Conservation (phyloP, 2,113 vertebrate genomes). For the Pogona vitticeps region DNA sequence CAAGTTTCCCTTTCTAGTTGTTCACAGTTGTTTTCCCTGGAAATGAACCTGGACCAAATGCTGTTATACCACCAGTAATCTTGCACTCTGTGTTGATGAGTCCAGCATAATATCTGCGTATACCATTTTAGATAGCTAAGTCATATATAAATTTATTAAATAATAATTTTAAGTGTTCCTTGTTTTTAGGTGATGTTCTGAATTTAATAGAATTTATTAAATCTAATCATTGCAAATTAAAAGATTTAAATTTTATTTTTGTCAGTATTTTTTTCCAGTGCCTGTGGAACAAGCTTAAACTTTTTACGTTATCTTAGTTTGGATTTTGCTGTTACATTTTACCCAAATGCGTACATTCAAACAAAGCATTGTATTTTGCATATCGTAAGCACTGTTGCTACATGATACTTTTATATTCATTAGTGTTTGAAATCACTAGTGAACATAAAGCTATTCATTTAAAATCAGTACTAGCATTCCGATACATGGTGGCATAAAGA, state of each 20-base stretch:
- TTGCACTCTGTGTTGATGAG: not conserved
- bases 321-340: constrained; percentile 61
- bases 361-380: constrained; percentile 47
- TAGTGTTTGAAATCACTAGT: constrained; percentile 13
- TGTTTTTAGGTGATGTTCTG: not conserved
- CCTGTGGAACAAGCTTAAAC: not conserved
- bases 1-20: not conserved
- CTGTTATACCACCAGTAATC: not conserved
- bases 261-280: not conserved
- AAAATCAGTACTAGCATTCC: constrained; percentile 44
- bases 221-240: not conserved
- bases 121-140: not conserved
- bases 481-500: constrained; percentile 73
- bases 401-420: constrained; percentile 64
- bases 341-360: constrained; percentile 59
- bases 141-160: not conserved
- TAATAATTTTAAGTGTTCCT: not conserved
- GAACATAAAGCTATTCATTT: not conserved
- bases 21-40: not conserved
- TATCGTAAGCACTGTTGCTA: constrained; percentile 59
- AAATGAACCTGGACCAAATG: not conserved
- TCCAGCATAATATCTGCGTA: not conserved
- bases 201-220: not conserved
- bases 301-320: constrained; percentile 4
- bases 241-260: not conserved